Percentiles rank a stretch among this genome's conserved stretches.
Conservation (phyloP, 2,797 vertebrate genomes). For the Steatocranus sp. region DNA sequence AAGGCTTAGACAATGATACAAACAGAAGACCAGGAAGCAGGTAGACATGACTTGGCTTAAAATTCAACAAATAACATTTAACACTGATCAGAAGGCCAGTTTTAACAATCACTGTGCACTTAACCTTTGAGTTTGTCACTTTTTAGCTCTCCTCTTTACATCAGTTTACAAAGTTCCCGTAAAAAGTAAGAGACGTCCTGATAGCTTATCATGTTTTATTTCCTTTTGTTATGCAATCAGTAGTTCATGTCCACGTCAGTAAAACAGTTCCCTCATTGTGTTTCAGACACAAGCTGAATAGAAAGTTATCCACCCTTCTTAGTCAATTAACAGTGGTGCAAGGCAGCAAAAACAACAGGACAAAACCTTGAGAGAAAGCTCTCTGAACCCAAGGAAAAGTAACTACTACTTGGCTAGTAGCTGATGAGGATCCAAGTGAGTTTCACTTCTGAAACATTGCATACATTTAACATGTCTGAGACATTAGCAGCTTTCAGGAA, state of each 20-base stretch:
- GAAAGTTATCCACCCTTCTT: neutral
- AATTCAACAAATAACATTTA: conserved; percentile 27
- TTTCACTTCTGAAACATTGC: conserved; percentile 26
- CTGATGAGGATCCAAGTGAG: neutral
- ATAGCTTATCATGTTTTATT: conserved; percentile 26
- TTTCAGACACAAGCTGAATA: neutral
- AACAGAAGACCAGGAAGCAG: conserved; percentile 15
- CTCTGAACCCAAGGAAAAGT: neutral
- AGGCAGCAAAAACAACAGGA: neutral
- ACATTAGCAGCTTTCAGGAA: conserved; percentile 34
- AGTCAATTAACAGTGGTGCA: neutral
- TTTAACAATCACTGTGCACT: conserved; percentile 39
- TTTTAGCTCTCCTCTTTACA: neutral
- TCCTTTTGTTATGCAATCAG: conserved; percentile 15
- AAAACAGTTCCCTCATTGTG: neutral
- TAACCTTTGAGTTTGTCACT: conserved; percentile 11
- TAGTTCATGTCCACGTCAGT: conserved; percentile 10
- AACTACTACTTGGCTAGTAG: neutral
- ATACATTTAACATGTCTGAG: conserved; percentile 41
- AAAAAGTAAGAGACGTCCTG: neutral
- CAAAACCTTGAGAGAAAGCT: neutral
- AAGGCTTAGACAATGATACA: conserved; percentile 47
- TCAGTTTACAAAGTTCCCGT: conserved; percentile 4
- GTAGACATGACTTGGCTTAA: conserved; percentile 25
- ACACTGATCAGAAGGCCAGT: conserved; percentile 53